Conservation (phyloP, 2,113 vertebrate species). For the Chionis minor region DNA sequence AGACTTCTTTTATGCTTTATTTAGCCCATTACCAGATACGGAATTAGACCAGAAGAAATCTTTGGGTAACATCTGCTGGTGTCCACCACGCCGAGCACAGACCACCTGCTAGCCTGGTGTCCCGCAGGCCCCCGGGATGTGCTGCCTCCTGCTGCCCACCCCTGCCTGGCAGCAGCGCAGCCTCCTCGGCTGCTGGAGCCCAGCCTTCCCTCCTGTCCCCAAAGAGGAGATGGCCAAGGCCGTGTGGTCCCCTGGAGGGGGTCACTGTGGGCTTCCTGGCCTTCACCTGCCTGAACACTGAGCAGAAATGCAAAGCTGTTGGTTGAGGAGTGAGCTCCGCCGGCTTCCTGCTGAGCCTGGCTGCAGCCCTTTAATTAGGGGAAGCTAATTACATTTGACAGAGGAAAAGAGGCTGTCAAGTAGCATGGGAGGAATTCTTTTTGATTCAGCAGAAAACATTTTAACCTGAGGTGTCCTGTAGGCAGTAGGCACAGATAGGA, state of each 20-base stretch:
- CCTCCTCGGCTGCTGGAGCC: neutral
- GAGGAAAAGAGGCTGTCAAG: neutral
- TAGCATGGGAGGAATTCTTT: neutral
- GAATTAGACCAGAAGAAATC: neutral
- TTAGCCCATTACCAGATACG: neutral
- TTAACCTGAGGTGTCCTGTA: neutral
- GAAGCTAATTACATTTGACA: neutral
- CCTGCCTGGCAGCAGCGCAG: too few species aligned
- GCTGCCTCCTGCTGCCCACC: neutral
- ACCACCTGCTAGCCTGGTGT: neutral
- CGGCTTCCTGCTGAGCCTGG: neutral
- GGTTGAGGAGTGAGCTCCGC: neutral
- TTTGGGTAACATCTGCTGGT: neutral
- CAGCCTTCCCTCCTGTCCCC: neutral
- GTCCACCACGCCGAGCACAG: accelerated
- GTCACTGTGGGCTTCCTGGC: neutral
- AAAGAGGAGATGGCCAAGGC: accelerated
- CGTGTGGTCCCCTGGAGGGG: neutral
- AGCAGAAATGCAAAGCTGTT: conserved; percentile 2
- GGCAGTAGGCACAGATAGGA: neutral
- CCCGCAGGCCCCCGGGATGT: accelerated
- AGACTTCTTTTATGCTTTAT: neutral
- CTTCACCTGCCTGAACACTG: neutral
- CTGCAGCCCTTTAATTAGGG: neutral
- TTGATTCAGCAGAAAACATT: neutral